These are phyloP conservation scores for Psittacula derbiana DNA, from an alignment of 2,797 vertebrate species.

Conservation along the genomic window DNA sequence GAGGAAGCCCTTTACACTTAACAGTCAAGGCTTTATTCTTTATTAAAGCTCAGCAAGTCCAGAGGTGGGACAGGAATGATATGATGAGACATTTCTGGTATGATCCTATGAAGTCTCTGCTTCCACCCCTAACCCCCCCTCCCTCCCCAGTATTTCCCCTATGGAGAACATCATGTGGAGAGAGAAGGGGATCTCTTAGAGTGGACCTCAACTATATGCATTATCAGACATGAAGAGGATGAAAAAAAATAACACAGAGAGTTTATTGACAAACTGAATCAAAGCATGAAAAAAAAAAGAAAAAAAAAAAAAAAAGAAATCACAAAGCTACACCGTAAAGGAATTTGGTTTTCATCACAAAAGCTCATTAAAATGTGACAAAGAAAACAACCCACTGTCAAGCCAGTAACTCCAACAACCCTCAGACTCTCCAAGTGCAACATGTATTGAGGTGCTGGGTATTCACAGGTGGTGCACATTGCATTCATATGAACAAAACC, in stretches of 20 bases:
- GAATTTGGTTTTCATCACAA: slow-evolving; percentile 8
- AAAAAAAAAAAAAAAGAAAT: not conserved
- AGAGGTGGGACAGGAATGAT: not conserved
- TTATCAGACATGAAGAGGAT: slow-evolving; percentile 20
- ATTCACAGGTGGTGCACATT: not conserved
- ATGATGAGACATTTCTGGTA: not conserved
- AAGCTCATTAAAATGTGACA: slow-evolving; percentile 4
- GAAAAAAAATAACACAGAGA: slow-evolving; percentile 29
- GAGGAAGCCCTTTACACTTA: not conserved
- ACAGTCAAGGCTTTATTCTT: not conserved
- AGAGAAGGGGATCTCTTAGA: not conserved
- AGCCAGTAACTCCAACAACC: not conserved
- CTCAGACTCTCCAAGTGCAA: not conserved
- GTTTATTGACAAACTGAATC: slow-evolving; percentile 43
- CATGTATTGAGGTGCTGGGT: not conserved
- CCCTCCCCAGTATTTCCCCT: not conserved
- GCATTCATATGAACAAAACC: rapidly evolving
- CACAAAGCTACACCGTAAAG: not conserved
- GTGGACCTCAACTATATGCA: not conserved
- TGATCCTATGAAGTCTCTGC: not conserved
- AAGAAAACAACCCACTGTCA: not conserved
- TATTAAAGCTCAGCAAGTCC: not conserved
- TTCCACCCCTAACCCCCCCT: not conserved
- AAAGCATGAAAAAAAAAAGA: not conserved
- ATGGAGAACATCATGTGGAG: not conserved